Percentiles rank a stretch among this genome's conserved stretches.
Evolutionary conservation across 2,797 vertebrate species (phyloP).

Genomic region (Linurgus olivaceus): DNA sequence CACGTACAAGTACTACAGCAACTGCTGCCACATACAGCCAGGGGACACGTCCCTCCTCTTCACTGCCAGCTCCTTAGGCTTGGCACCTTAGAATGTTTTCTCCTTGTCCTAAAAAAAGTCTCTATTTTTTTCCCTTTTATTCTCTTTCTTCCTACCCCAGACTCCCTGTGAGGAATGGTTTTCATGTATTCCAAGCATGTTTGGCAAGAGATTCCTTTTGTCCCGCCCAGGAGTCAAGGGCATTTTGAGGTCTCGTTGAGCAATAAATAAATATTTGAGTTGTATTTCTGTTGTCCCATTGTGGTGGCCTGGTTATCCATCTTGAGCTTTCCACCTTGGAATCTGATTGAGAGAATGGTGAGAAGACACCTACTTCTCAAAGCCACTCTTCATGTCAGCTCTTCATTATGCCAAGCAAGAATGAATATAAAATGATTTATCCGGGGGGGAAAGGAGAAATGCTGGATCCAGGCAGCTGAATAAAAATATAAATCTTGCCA

Average conservation of each 20-base stretch:
- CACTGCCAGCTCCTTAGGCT: neutral
- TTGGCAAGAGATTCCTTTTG: slow-evolving; percentile 23
- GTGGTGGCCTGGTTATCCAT: neutral
- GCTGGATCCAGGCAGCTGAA: neutral
- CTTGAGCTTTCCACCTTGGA: neutral
- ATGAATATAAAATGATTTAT: neutral
- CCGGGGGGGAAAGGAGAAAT: neutral
- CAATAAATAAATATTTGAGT: neutral
- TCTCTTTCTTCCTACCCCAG: neutral
- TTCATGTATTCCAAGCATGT: neutral
- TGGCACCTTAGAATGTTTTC: neutral
- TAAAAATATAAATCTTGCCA: neutral
- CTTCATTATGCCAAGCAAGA: neutral
- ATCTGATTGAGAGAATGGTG: neutral
- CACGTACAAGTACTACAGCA: neutral
- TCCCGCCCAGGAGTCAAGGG: neutral
- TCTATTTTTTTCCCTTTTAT: neutral
- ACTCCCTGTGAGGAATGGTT: neutral
- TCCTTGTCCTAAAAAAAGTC: neutral
- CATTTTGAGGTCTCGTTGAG: neutral
- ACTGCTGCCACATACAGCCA: neutral
- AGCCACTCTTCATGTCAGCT: neutral
- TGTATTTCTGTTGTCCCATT: neutral
- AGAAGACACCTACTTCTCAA: neutral
- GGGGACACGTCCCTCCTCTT: fast-evolving